These are phyloP conservation scores for Autographa pulchrina DNA, from an alignment of 2,888 invertebrate genomes.

Conservation along the genomic window DNA sequence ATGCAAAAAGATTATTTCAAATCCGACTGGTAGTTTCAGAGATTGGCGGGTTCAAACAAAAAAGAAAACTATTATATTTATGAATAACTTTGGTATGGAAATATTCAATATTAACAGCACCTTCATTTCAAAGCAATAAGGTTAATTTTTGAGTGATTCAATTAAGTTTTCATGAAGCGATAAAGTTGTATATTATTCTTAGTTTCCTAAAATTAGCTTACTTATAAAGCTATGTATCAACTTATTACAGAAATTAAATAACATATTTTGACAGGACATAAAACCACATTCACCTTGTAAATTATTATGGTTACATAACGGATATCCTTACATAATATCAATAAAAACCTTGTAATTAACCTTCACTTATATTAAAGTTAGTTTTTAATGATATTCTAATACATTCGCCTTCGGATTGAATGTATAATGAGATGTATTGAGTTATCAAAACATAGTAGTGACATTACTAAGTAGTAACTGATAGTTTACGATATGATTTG, in stretches of 20 bases:
- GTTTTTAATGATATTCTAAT: conserved; percentile 36
- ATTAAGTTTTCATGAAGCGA: neutral
- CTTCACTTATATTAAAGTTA: neutral
- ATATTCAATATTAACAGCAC: neutral
- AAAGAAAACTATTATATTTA: no score
- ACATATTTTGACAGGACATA: neutral
- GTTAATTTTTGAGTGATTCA: neutral
- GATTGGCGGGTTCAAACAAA: no score
- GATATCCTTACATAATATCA: neutral
- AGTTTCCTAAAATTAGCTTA: no score
- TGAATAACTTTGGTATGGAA: no score
- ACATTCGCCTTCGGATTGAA: conserved; percentile 40
- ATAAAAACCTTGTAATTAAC: neutral
- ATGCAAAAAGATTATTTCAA: no score
- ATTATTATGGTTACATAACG: conserved; percentile 16
- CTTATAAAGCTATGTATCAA: no score
- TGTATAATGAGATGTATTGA: conserved; percentile 20
- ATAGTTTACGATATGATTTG: no score
- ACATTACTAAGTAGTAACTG: neutral
- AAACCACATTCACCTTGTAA: neutral
- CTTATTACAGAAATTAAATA: neutral
- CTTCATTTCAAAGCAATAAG: neutral
- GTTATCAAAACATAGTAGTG: neutral
- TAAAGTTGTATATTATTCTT: no score
- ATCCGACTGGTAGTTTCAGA: no score